Base-by-base conservation (phyloP, 1,140 invertebrate genomes). In the Hyles euphorbiae region DNA sequence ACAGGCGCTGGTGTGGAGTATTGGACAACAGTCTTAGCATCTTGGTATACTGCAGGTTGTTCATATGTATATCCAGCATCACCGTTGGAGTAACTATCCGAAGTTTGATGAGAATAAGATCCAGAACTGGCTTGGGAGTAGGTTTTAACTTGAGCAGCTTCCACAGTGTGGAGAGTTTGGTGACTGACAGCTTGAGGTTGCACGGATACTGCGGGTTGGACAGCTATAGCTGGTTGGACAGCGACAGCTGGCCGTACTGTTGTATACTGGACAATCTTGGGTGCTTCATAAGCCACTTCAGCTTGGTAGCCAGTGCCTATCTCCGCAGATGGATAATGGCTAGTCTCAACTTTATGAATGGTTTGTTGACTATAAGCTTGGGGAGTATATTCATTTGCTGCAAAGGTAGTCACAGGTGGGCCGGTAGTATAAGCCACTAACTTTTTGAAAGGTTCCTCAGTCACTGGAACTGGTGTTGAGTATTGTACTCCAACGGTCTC, bases 391-490 rank as follows among this genome's bases (percentile, higher is more conserved):
- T 68, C 60, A 10, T 65, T 53, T 22, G 54, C 67, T n/a, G 67
- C 67, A 34, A 74, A 80, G 9, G 77, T 68, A 22, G 61, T 45
- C 9, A 74, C 61, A 53, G 76, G 58, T 40, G 76, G 65, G 32
- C 89, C 88, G 48, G 89, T 90, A n/a, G 89, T 87, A 56, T 91
- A 91, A 40, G 89, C 88, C 53, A 85, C 83, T 11, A 87, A 63
- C 67, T 89, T 87, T 52, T 87, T 87, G 58, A 90, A 88, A 43
- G 82, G 87, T 53, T 72, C 74, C 74, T 90, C 89, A 61, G 73
- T 73, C 6, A 89, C 81, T 47, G 87, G 79, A 5, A 58, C 58
- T 49, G 71, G 63, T 5, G 69, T 79, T 36, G 81, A 72, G 34
- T 85, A 83, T 53, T 78, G 69, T 45, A 70, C 76, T 11, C 72